Base-by-base conservation (phyloP, 2,797 vertebrate species). In the Galaxias olidus region DNA sequence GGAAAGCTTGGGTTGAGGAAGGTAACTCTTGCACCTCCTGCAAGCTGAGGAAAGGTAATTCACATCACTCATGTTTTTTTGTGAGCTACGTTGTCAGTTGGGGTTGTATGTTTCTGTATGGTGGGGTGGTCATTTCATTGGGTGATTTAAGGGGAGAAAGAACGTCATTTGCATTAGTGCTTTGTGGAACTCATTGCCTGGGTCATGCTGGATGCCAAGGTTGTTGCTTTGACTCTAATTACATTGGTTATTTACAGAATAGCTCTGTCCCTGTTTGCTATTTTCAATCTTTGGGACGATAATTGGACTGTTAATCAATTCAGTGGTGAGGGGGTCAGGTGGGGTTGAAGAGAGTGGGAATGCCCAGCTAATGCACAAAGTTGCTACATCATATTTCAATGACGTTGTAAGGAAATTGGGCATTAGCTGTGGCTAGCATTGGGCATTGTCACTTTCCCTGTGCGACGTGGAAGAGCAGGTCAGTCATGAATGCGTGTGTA, bases 111-210 rank as follows among this genome's bases (percentile, higher is more conserved):
- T 86, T 74, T 74, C 61, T 43, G 65, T 68, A 68, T 63, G 61
- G 47, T 65, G 15, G 13, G 52, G 66, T 46, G 43, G 40, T 60
- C 44, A 60, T 67, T 83, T 81, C 82, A 85, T 83, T 81, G 63
- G 71, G 72, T 82, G 63, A 75, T 84, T 43, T 13, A 9, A 47
- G 46, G n/a, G 45, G 63, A n/a, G 52, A 1, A n/a, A 12, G 54
- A 14, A 52, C 78, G 81, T 88, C 84, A 86, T 88, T 86, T 81
- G 87, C 88, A 88, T n/a, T 82, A 88, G 85, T 90, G 88, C 86
- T 90, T 90, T 89, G 81, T 90, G 83, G 80, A 90, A 80, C 65
- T 76, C 88, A 91, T 90, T 90, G 90, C 90, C 90, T 90, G 89
- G 87, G 89, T 87, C 87, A 87, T 87, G 88, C 82, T 86, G 88